phyloP scores from a whole-genome alignment of 2,888 invertebrate species.

The Sarcophaga subvicina region DNA sequence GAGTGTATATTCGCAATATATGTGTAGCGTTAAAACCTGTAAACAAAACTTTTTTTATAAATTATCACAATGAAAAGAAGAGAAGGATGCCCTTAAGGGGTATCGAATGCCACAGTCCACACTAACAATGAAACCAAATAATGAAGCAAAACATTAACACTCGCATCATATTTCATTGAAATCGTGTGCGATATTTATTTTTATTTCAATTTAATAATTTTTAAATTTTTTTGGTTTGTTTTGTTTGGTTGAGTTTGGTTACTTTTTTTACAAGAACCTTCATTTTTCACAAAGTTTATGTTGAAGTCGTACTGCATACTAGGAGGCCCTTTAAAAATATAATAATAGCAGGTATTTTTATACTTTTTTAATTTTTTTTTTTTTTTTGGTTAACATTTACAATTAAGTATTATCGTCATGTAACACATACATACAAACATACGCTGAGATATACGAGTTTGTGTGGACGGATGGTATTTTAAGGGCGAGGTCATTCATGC shows the following conservation, averaged over 20 bases:
- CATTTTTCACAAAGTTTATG: constrained; percentile 26
- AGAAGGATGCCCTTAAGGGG: constrained; percentile 2
- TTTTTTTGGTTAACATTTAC: too few species aligned
- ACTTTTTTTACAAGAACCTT: neutral
- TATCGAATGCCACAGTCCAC: neutral
- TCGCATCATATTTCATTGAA: constrained; percentile 16
- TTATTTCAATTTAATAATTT: too few species aligned
- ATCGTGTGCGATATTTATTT: neutral
- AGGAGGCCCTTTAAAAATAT: neutral
- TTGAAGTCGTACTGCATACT: neutral
- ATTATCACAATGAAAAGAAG: neutral
- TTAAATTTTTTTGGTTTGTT: too few species aligned
- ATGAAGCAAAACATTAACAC: constrained; percentile 11
- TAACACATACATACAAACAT: too few species aligned
- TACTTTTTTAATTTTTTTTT: neutral
- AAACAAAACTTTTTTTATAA: neutral
- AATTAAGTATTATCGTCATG: too few species aligned
- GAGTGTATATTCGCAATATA: neutral
- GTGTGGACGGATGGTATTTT: constrained; percentile 23
- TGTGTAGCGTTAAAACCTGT: constrained; percentile 6
- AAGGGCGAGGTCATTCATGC: constrained; percentile 55
- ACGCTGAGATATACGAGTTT: neutral
- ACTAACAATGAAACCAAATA: neutral
- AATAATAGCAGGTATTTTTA: neutral
- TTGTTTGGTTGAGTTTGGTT: neutral